Evolutionary conservation across 2,888 invertebrate species (phyloP).

Genomic region (Lepidocyrtoides sp.): DNA sequence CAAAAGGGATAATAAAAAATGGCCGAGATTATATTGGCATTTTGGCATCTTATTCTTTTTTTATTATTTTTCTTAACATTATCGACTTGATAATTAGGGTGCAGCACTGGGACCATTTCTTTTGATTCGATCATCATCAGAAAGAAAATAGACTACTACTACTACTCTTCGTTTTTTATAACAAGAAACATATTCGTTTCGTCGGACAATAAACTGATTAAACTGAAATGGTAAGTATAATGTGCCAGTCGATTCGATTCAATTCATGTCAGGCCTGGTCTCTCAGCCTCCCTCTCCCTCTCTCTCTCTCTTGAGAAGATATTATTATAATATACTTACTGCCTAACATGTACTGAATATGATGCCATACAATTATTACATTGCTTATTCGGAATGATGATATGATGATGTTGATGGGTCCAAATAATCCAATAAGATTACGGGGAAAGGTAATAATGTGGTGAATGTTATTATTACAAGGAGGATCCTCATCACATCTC

Average conservation of each 20-base stretch:
- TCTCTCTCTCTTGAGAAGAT: neutral
- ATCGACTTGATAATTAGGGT: constrained; percentile 68
- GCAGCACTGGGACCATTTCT: constrained; percentile 42
- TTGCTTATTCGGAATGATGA: constrained; percentile 18
- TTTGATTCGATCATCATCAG: constrained; percentile 16
- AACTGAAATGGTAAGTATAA: constrained; percentile 41
- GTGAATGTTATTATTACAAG: constrained; percentile 76
- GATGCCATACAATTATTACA: constrained; percentile 20
- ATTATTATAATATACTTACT: constrained; percentile 58
- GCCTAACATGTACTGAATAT: neutral
- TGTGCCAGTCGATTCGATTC: constrained; percentile 11
- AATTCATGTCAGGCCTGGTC: constrained; percentile 9
- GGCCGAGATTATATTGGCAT: constrained; percentile 22
- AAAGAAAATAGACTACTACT: constrained; percentile 28
- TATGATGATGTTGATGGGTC: constrained; percentile 54
- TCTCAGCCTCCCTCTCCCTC: neutral
- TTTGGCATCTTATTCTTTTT: constrained; percentile 55
- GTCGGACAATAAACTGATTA: constrained; percentile 63
- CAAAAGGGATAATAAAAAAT: constrained; percentile 30
- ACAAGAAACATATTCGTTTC: constrained; percentile 28
- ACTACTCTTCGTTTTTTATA: neutral
- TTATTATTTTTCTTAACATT: constrained; percentile 29
- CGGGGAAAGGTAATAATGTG: constrained; percentile 73
- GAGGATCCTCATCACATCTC: constrained; percentile 75
- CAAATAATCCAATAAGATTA: constrained; percentile 78